Conservation (phyloP, 2,113 vertebrate genomes). For the Tragelaphus scriptus region DNA sequence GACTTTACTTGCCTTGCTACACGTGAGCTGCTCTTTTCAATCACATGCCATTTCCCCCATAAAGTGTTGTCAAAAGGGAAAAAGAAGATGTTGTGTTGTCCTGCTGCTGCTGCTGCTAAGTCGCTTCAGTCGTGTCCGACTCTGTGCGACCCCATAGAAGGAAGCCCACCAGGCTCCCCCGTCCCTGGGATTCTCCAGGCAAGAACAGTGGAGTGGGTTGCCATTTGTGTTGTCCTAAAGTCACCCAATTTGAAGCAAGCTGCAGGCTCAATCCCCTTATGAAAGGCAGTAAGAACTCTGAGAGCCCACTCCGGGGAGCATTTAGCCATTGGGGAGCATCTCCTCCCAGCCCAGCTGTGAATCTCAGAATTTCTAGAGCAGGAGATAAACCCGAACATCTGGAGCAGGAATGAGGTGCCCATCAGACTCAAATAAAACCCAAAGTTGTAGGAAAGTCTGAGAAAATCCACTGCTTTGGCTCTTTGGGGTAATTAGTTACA, state of each 20-base stretch:
- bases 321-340: accelerated
- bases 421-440: not conserved
- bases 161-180: no score
- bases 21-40: constrained; percentile 51
- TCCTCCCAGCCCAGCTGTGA: not conserved
- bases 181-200: no score
- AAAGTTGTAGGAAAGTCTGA: not conserved
- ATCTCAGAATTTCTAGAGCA: not conserved
- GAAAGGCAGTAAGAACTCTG: not conserved
- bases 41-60: not conserved
- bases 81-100: not conserved
- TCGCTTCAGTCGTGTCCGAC: no score
- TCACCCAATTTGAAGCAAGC: not conserved
- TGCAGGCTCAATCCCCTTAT: not conserved
- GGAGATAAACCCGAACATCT: not conserved
- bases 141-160: no score
- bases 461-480: not conserved
- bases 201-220: no score
- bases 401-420: not conserved
- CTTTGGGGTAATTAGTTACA: not conserved
- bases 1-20: constrained; percentile 49
- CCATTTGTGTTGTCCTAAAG: accelerated
- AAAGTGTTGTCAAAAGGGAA: not conserved
- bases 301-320: accelerated
- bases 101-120: no score